Evolutionary conservation across 1,140 invertebrate species (phyloP).

Genomic region (Trachymyrmex septentrionalis): DNA sequence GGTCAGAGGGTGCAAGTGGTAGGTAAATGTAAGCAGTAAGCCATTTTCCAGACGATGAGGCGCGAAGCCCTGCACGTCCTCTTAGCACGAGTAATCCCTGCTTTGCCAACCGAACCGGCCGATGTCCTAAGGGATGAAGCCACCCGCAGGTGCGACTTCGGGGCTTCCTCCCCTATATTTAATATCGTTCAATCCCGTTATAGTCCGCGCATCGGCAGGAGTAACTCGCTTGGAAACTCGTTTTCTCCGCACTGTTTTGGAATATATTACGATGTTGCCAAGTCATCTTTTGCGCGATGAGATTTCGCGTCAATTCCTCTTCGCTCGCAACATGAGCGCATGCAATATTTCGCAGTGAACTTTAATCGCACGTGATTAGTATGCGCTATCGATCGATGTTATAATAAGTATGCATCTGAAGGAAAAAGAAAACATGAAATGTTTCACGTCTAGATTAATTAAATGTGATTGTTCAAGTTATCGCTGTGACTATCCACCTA

Average conservation of each 20-base stretch:
- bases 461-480: constrained; percentile 26
- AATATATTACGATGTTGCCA: constrained; percentile 20
- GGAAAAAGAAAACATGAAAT: neutral
- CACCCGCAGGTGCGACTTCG: constrained; percentile 81
- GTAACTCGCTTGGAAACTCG: constrained; percentile 49
- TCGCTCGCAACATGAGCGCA: neutral
- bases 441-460: constrained; percentile 45
- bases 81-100: constrained; percentile 85
- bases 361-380: constrained; percentile 55
- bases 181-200: constrained; percentile 70
- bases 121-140: constrained; percentile 77
- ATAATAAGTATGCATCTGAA: constrained; percentile 47
- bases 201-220: constrained; percentile 58
- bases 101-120: constrained; percentile 80
- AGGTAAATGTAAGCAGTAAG: constrained; percentile 86
- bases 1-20: constrained; percentile 59
- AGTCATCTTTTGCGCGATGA: constrained; percentile 37
- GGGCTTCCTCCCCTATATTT: constrained; percentile 80
- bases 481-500: constrained; percentile 10
- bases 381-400: constrained; percentile 57
- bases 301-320: neutral
- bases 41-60: constrained; percentile 87
- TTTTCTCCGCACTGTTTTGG: constrained; percentile 29
- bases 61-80: constrained; percentile 85
- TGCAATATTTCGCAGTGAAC: constrained; percentile 18